Base-by-base conservation (phyloP, 2,797 vertebrate species). In the Corythornis leucogaster region DNA sequence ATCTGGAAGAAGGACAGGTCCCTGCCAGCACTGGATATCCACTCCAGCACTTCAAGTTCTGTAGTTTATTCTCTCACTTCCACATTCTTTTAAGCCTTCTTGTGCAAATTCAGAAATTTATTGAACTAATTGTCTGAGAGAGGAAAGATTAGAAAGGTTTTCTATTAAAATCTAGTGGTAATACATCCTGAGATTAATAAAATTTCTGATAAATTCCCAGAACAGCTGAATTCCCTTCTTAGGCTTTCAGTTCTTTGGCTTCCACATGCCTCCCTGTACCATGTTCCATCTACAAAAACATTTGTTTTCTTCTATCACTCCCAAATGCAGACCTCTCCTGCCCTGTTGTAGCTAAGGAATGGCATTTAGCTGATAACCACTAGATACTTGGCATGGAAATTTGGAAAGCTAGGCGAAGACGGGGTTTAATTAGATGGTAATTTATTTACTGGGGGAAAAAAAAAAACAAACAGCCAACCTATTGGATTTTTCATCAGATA, bases 361-460 rank as follows among this genome's bases (percentile, higher is more conserved):
- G 48, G 43, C 42, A 76, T 83, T 62, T 57, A 82, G 76, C 82
- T 80, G 90, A 62, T 59, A 59, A 42, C 57, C 0, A 0, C 22
- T 30, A 77, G 74, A 64, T 18, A 8, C 19, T 55, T 78, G 61
- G 51, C 62, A 68, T 5, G 31, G 30, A 57, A 57, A 76, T 45
- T 55, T 84, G 70, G 45, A 74, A 73, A 91, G 71, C 67, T 20
- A 0, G 18, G 53, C 30, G 48, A 57, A 89, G 59, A 70, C 18
- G 24, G 42, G 28, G 7, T 76, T 93, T 93, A 93, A 96, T 96
- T 88, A 79, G 45, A 46, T 69, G 70, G 46, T 66, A 68, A 69
- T 78, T 92, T 87, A 87, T 74, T 78, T 80, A 57, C 17, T 21
- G 20, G 57, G 2, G 3, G 0, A 15, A 24, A 21, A 21, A 11